Evolutionary conservation across 2,888 invertebrate genomes (phyloP).

Genomic region (Anthophora plumipes): DNA sequence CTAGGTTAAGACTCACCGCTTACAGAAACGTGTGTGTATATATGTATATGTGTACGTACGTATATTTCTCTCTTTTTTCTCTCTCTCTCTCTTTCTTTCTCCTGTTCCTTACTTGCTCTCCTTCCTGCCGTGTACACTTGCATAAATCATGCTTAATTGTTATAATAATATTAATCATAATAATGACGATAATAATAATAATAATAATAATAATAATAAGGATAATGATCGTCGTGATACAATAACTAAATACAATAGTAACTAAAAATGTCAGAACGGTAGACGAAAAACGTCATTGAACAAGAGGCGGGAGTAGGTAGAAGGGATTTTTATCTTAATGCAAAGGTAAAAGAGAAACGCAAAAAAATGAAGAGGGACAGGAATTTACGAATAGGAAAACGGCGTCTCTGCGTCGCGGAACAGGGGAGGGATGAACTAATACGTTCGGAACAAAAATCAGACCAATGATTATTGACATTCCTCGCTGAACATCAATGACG

Average conservation of each 20-base stretch:
- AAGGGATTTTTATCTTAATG: conserved; percentile 18
- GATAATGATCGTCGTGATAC: conserved; percentile 67
- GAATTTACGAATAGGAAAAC: conserved; percentile 12
- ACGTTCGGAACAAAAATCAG: conserved; percentile 69
- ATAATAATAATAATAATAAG: conserved; percentile 40
- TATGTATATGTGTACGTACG: conserved; percentile 61
- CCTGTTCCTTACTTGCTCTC: conserved; percentile 25
- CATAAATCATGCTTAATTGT: conserved; percentile 59
- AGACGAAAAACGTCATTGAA: conserved; percentile 64
- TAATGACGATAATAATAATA: conserved; percentile 64
- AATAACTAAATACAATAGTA: conserved; percentile 72
- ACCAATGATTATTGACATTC: not conserved
- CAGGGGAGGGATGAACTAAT: conserved; percentile 3
- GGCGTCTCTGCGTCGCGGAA: conserved; percentile 37
- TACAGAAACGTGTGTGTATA: conserved; percentile 77
- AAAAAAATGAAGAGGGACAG: conserved; percentile 29
- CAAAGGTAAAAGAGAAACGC: conserved; percentile 11
- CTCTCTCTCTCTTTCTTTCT: conserved; percentile 21
- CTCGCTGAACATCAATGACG: conserved; percentile 5
- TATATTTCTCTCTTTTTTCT: conserved; percentile 52
- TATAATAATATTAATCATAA: conserved; percentile 54
- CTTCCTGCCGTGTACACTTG: conserved; percentile 46
- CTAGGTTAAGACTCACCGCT: conserved; percentile 85
- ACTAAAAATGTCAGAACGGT: conserved; percentile 56
- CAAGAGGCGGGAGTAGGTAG: conserved; percentile 26